Evolutionary conservation across 2,113 vertebrate species (phyloP), one percentile per base, ranked within the genome.

Genomic region (Silurus meridionalis): DNA sequence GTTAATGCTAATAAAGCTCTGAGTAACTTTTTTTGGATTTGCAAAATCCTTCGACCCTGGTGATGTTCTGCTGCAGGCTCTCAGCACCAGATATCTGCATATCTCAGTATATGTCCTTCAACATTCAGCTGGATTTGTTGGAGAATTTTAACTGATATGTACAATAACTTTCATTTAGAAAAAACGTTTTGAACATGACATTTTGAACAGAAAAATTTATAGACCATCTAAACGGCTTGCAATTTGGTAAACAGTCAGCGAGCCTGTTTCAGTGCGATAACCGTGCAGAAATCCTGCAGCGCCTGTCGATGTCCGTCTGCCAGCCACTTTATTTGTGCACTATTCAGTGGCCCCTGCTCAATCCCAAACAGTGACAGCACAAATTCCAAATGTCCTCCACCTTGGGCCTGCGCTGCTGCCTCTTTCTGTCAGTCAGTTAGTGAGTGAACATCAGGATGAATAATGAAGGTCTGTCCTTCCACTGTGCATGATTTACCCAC

Each of bases 391-490:
- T 81, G 80, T 74, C 52, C 58, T 80, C 66, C 37, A 50, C 86
- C 85, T 66, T 21, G 17, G 60, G 85, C 82, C 83, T 55, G 63
- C 55, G 37, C 6, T 58, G 25, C 82, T 88, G 89, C 88, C 89
- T 64, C 55, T 72, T 83, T 48, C 83, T 64, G 77, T 88, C 87
- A 52, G 89, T 90, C 85, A 87, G 55, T 78, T 83, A 84, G 87
- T 2, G 71, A 84, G 79, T 17, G 25, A 77, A 37, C 66, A 80
- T 87, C 87, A 79, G 80, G 72, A 78, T 5, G 52, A 61, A 87
- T 78, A 83, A 84, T 37, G 21, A 89, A 87, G 83, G 48, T 79
- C 72, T 50, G 63, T 85, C 63, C 83, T 78, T 87, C 82, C 53
- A 28, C 85, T 63, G 61, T 82, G 69, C 77, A 13, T 85, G 67